Base-by-base conservation (phyloP, 2,888 invertebrate genomes). In the Acrobasis consociella region DNA sequence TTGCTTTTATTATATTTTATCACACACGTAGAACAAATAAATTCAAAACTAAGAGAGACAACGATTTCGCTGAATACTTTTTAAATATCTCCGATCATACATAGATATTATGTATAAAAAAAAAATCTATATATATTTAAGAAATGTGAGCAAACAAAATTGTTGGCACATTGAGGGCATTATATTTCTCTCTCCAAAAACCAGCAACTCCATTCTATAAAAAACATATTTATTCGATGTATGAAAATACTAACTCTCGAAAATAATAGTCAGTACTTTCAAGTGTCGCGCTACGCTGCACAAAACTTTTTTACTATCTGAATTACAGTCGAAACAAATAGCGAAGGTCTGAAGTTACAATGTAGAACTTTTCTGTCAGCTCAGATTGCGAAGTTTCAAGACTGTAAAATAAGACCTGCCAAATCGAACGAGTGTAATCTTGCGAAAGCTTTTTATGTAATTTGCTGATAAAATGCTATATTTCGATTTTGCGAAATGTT, bases 321-420 rank as follows among this genome's bases (percentile, higher is more conserved):
- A 56, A 56, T 46, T 46, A 56, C 56, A 56, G 42, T 42, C 46
- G 56, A 56, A 46, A 56, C 56, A 56, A 56, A 56, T 56, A 55
- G 42, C 56, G 22, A 56, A 56, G 56, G 56, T 42, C 42, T 56
- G 39, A 37, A 55, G 55, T 55, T 56, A 56, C 56, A 56, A 46
- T 56, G 42, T 42, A 22, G 42, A 56, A 56, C 56, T 55, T 55
- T 56, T 56, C 42, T 46, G 56, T 42, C 56, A 56, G 42, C 42
- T 56, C 22, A 56, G 56, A 56, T 46, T 56, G 56, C 7, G 42
- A 56, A 56, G 16, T 56, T 56, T 17, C 42, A 10, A 56, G 42
- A 22, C 56, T 17, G 8, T 56, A 56, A 42, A 56, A 22, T 56
- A 56, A 42, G n/a, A 55, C 39, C 55, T 39, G 38, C 37, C 38